Evolutionary conservation across 23 tunicate species (phyloP), one percentile per base, ranked within the genome.

Genomic region (Corella eumyota): DNA sequence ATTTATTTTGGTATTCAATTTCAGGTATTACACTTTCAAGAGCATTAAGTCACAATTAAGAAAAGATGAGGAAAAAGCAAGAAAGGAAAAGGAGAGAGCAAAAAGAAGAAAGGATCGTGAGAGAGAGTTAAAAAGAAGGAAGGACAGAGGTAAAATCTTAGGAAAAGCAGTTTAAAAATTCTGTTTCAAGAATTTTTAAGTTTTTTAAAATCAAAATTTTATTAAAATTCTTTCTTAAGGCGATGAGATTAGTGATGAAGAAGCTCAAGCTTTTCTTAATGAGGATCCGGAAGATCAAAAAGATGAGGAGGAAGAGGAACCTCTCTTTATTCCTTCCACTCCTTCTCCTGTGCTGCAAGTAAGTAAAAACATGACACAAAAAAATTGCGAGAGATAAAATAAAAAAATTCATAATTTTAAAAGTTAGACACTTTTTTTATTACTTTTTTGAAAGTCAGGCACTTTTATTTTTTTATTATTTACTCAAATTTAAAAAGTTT

Each of bases 41-140:
- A 74, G 96, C 58, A 67, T 88, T 68, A 88, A 88, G 57, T 75
- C 96, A 0, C 69, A 58, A 36, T 60, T 88, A 37, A 62, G 88
- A 6, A 59, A 77, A 27, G 77, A 88, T 49, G 96, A 88, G 63
- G 73, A 66, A 49, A 62, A 78, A 67, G 74, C 72, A 44, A 79
- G 57, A 34, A 72, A 63, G 68, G 72, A 70, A 53, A 68, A 25
- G 24, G 83, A 67, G 36, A 79, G 57, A 45, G 67, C 57, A 36
- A 56, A 67, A 36, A 60, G 85, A 44, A 60, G 76, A 51, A 64
- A 73, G 59, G 74, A 72, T 33, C 73, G 78, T 53, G 71, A 72
- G 50, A 73, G 73, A 55, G 88, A 88, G 47, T 50, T 88, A 56
- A 60, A 88, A 67, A 73, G 81, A 66, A 71, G 77, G 34, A 67